Percentiles rank a stretch among this genome's conserved stretches.
Conservation (phyloP, 2,888 invertebrate genomes). For the Sminthurinus aureus region DNA sequence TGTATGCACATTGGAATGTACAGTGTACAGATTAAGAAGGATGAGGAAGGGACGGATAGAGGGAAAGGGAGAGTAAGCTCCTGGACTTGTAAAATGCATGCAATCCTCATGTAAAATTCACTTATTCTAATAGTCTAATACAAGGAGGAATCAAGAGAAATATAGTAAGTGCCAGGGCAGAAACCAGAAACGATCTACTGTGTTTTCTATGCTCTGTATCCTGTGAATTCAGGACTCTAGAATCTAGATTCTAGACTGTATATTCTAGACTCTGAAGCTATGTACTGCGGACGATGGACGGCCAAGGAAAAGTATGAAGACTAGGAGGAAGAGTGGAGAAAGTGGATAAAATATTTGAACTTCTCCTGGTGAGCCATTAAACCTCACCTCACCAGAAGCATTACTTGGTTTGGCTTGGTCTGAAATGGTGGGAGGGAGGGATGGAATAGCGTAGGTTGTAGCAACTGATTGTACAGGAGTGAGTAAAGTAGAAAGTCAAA, state of each 20-base stretch:
- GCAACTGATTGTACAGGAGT: not conserved
- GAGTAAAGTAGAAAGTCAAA: constrained; percentile 22
- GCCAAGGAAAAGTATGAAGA: not conserved
- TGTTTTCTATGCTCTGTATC: too few species aligned
- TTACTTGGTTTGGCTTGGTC: not conserved
- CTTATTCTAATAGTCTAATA: constrained; percentile 18
- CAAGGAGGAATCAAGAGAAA: constrained; percentile 11
- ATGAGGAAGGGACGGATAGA: not conserved
- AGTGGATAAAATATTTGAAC: constrained; percentile 7
- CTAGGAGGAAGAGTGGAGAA: not conserved
- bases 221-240: too few species aligned
- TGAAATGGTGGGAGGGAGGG: not conserved
- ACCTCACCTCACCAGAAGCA: not conserved
- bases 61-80: not conserved
- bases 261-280: too few species aligned
- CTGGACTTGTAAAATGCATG: constrained; percentile 4
- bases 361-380: constrained; percentile 30
- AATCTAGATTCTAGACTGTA: too few species aligned
- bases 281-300: not conserved
- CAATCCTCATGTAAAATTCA: constrained; percentile 28
- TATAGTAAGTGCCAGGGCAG: not conserved
- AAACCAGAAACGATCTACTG: not conserved
- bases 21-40: not conserved
- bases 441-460: not conserved
- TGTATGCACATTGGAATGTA: not conserved